These are phyloP conservation scores for Zaprionus kolodkinae DNA, from an alignment of 1,140 invertebrate species.

Conservation along the genomic window DNA sequence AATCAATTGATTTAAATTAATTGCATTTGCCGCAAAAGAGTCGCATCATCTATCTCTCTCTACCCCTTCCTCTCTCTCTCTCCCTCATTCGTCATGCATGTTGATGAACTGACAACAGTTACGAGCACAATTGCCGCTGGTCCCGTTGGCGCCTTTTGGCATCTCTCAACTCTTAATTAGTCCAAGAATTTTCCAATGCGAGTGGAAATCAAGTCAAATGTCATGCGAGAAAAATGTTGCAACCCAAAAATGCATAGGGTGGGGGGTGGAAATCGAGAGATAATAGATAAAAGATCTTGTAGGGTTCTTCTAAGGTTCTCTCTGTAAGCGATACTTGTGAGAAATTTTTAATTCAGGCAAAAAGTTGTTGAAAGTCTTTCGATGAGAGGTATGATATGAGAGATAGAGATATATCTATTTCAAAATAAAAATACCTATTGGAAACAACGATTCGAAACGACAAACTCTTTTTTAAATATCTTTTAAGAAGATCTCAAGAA, in stretches of 20 bases:
- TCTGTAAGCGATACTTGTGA: slow-evolving; percentile 40
- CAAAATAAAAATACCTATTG: too few species aligned
- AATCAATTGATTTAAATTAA: slow-evolving; percentile 84
- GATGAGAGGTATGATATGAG: background rate
- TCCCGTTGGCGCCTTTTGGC: slow-evolving; percentile 58
- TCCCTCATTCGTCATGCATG: slow-evolving; percentile 2
- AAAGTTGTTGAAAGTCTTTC: background rate
- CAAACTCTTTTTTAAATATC: too few species aligned
- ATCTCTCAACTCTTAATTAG: slow-evolving; percentile 64
- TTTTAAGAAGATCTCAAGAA: too few species aligned
- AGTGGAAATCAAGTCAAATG: slow-evolving; percentile 25
- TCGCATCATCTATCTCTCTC: slow-evolving; percentile 6
- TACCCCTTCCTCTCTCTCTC: background rate
- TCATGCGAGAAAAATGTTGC: slow-evolving; percentile 8
- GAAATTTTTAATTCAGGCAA: background rate
- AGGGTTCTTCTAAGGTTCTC: background rate
- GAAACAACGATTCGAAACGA: too few species aligned
- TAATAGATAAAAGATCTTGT: background rate
- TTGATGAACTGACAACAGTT: slow-evolving; percentile 46
- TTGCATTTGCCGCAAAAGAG: slow-evolving; percentile 82
- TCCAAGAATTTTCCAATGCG: slow-evolving; percentile 45
- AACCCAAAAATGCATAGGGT: background rate
- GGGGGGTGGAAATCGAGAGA: background rate
- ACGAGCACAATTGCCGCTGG: slow-evolving; percentile 41
- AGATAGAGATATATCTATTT: background rate